These are phyloP conservation scores for Circaetus gallicus DNA, from an alignment of 2,113 vertebrate species.

Conservation along the genomic window DNA sequence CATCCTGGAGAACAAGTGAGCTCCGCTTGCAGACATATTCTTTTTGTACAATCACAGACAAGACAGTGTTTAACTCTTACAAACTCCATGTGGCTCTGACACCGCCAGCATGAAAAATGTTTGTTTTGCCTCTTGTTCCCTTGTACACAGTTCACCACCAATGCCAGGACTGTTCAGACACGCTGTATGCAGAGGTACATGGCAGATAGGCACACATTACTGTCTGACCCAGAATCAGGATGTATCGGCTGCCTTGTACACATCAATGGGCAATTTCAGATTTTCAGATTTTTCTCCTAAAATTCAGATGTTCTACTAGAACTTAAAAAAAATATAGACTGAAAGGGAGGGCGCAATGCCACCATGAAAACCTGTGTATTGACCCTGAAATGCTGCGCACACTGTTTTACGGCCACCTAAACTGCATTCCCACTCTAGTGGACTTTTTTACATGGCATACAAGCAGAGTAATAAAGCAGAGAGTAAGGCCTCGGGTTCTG, in stretches of 20 bases:
- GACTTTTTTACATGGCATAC: background rate
- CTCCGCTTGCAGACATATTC: background rate
- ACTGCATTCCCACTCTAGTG: background rate
- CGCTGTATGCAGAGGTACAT: accelerated
- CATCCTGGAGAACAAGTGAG: background rate
- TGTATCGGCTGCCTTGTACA: accelerated
- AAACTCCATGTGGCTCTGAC: background rate
- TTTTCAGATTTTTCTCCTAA: background rate
- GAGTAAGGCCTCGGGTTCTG: background rate
- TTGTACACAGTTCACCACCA: background rate
- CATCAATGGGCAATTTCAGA: background rate
- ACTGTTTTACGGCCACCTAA: background rate
- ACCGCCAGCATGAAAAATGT: background rate
- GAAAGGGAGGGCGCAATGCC: background rate
- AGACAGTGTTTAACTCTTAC: background rate
- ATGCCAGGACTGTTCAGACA: background rate
- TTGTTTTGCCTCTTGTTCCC: background rate
- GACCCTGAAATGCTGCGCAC: accelerated
- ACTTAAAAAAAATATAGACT: background rate
- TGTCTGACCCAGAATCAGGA: background rate
- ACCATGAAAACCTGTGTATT: background rate
- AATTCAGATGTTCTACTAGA: background rate
- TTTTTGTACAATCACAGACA: background rate
- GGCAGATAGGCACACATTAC: accelerated
- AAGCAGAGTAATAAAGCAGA: background rate